Evolutionary conservation across 2,888 invertebrate species (phyloP).

Genomic region (Dermolepida albohirtum): DNA sequence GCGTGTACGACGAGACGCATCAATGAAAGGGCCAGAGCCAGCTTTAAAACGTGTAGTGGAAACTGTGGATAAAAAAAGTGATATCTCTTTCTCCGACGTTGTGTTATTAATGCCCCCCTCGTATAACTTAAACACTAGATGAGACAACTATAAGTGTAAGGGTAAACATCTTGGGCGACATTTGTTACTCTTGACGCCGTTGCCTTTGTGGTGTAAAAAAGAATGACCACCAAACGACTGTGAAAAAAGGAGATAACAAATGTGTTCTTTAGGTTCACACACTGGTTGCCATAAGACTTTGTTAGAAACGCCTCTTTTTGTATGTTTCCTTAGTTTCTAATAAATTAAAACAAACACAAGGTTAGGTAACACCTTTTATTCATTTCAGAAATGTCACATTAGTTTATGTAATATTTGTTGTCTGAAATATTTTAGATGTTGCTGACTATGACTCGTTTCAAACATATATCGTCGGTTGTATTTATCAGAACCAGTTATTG

Average conservation of each 20-base stretch:
- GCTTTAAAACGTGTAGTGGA: conserved; percentile 8
- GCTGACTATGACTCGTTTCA: too few species aligned
- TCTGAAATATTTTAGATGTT: too few species aligned
- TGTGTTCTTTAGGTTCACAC: conserved; percentile 25
- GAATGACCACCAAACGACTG: conserved; percentile 12
- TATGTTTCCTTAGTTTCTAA: not conserved
- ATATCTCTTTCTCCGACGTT: conserved; percentile 28
- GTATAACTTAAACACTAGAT: conserved; percentile 35
- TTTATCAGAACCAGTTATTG: too few species aligned
- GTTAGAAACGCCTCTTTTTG: not conserved
- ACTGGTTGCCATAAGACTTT: not conserved
- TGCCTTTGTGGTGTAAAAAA: not conserved
- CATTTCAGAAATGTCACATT: too few species aligned
- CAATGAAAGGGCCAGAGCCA: not conserved
- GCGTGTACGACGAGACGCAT: not conserved
- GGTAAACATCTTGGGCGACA: conserved; percentile 35
- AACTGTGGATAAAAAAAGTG: conserved; percentile 20
- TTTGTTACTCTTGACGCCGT: conserved; percentile 15
- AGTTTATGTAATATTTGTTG: too few species aligned
- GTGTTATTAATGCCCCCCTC: conserved; percentile 28
- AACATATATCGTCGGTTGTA: too few species aligned
- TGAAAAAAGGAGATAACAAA: conserved; percentile 26
- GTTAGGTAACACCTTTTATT: too few species aligned
- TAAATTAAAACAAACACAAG: not conserved
- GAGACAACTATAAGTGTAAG: conserved; percentile 34